phyloP scores from a whole-genome alignment of 2,888 invertebrate genomes.

The Perizoma flavofasciatum region DNA sequence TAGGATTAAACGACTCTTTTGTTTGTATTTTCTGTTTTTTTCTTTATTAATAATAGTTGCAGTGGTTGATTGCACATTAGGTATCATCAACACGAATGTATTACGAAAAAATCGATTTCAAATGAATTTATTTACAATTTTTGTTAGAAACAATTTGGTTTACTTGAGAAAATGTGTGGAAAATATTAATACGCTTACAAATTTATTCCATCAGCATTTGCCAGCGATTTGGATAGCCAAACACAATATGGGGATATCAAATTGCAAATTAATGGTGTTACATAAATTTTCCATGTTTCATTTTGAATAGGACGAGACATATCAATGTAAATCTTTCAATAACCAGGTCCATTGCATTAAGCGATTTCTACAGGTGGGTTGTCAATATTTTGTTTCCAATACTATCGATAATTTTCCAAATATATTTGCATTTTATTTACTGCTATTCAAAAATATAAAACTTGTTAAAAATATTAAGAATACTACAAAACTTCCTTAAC shows the following conservation, averaged over 20 bases:
- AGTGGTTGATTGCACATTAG: neutral
- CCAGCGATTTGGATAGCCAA: constrained; percentile 4
- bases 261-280: constrained; percentile 21
- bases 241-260: constrained; percentile 18
- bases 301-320: constrained; percentile 11
- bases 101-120: neutral
- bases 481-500: too few relatives aligned
- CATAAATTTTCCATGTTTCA: constrained; percentile 18
- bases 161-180: constrained; percentile 14
- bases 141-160: constrained; percentile 8
- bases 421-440: constrained; percentile 20
- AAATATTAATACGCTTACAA: constrained; percentile 23
- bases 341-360: too few relatives aligned
- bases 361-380: too few relatives aligned
- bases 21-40: too few relatives aligned
- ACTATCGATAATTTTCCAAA: too few relatives aligned
- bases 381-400: too few relatives aligned
- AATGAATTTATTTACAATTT: constrained; percentile 13
- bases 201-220: constrained; percentile 18
- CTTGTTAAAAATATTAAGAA: too few relatives aligned
- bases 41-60: too few relatives aligned
- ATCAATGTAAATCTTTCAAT: too few relatives aligned
- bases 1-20: too few relatives aligned
- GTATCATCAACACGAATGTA: neutral
- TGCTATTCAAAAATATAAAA: too few relatives aligned